Evolutionary conservation across 1,140 invertebrate genomes (phyloP), one percentile per base, ranked within the genome.

Genomic region (Nephila pilipes): DNA sequence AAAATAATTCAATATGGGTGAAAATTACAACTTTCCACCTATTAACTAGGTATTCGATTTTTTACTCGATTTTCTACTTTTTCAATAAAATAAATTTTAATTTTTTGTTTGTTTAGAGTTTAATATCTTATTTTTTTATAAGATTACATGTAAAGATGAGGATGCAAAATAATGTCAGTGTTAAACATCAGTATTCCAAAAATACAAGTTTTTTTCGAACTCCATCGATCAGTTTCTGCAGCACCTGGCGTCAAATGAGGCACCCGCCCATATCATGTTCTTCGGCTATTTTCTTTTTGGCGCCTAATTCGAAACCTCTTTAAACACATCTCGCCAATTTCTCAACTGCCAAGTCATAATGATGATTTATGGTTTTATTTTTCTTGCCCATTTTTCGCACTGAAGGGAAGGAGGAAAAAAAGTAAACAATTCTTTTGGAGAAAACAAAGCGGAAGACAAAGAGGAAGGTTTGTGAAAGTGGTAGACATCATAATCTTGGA

Each of bases 281-380:
- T 54, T 36, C 57, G 8, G 25, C 58, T n/a, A 63, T 87, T 87
- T 87, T 87, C n/a, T 57, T 75, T 83, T 83, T 83, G 81, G 54
- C 46, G 85, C 57, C 57, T 29, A 87, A 60, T 87, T 87, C 85
- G 85, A 87, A 87, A 87, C 58, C 57, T 29, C 85, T 36, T 87
- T 83, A 55, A 83, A 83, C 81, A 83, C 46, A 83, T 83, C 54
- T 38, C 85, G 55, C 58, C 85, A 87, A 60, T 87, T 87, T 60
- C 58, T 60, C 32, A 60, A 36, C 85, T 87, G 85, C 46, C 85
- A 87, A 22, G 32, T 16, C 10, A 63, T 87, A 87, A 87, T 87
- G 55, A 87, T 87, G 85, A 87, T 60, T 87, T 87, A 87, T 87
- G 38, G n/a, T 14, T 81, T 55, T 20, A 55, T 81, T 81, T 81